Conservation (phyloP, 37 sponge, comb jelly and placozoan species). For the Ephydatia muelleri region DNA sequence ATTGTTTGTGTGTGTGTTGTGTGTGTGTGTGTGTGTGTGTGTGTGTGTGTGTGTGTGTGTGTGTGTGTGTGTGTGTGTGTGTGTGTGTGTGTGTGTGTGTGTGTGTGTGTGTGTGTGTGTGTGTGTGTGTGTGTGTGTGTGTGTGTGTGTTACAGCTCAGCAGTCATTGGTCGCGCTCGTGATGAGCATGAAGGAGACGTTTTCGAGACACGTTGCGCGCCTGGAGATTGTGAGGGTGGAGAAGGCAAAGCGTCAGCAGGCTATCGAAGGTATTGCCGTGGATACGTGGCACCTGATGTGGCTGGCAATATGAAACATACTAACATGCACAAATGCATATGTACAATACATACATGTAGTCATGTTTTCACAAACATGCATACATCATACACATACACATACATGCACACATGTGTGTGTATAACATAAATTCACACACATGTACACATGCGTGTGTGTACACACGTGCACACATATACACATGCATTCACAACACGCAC, state of each 20-base stretch:
- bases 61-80: too few species aligned
- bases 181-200: constrained; percentile 31
- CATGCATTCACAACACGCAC: constrained; percentile 17
- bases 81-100: too few species aligned
- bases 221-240: constrained; percentile 71
- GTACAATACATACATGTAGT: too few species aligned
- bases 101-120: too few species aligned
- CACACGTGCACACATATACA: not conserved
- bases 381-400: not conserved
- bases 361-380: too few species aligned
- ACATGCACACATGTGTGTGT: constrained; percentile 11
- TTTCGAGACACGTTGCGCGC: constrained; percentile 49
- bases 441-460: too few species aligned
- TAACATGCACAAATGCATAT: too few species aligned
- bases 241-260: constrained; percentile 52
- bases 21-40: too few species aligned
- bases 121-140: too few species aligned
- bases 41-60: constrained; percentile 2
- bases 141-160: constrained; percentile 56
- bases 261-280: constrained; percentile 41
- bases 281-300: not conserved
- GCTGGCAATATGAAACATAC: not conserved
- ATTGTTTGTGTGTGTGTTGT: not conserved
- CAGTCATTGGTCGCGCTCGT: constrained; percentile 20
- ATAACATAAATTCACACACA: too few species aligned